Base-by-base conservation (phyloP, 2,113 vertebrate species). In the Cyprinodon tularosa region DNA sequence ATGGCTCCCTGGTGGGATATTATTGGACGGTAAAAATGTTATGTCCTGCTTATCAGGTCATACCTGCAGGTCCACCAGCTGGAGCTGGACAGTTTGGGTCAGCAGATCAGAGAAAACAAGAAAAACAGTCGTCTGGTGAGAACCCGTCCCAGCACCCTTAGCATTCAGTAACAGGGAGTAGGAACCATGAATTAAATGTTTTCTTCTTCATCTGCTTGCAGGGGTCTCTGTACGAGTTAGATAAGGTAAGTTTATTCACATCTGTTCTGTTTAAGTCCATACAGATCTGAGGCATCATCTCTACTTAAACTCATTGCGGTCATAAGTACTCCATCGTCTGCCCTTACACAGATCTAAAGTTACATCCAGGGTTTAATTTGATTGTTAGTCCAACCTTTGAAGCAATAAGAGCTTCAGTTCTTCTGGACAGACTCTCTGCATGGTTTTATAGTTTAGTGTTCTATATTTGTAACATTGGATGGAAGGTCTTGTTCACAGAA, bases 1-100 rank as follows among this genome's bases (percentile, higher is more conserved):
- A 70, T 1, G 14, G n/a, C 38, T 65, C 66, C 62, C 81, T 72
- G 74, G 61, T 48, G 62, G 83, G 65, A 76, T 64, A 67, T 64
- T 50, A 53, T n/a, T 4, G 12, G 57, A 36, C 53, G 17, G 48
- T 74, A 44, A 81, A 3, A 38, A 42, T 63, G 44, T 22, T 65
- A 45, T 57, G 36, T 47, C 71, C 39, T 68, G 62, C 68, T 67
- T 69, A 17, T 63, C 73, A 93, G 92, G 86, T 93, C 92, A 2
- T 93, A 93, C 87, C 83, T 93, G 77, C 92, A 93, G 84, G 92
- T 93, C 75, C 92, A 93, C 78, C 92, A 93, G 89, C 89, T 93
- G 80, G 92, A 93, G 87, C 81, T 93, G 81, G 92, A 93, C 75
- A 92, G 90, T 70, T 81, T 93, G 76, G 90, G 92, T 72, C 90